phyloP scores from a whole-genome alignment of 2,797 vertebrate species.

The Parauchenoglanis ngamensis region DNA sequence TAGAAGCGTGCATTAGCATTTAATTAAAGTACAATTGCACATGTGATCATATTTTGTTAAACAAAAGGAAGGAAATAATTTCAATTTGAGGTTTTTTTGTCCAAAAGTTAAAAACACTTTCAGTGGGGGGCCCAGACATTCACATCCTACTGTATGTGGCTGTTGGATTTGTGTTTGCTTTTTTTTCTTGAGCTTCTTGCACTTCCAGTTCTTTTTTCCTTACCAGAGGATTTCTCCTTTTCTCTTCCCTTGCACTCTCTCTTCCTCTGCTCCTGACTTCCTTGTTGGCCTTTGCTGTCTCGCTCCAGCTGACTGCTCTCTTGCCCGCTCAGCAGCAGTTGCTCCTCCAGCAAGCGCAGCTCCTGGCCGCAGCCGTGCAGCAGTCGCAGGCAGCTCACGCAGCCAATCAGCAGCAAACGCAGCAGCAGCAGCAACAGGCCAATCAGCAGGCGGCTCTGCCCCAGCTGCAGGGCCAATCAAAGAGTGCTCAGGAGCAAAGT shows the following conservation, averaged over 20 bases:
- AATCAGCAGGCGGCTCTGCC: slow-evolving; percentile 76
- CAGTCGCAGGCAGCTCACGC: slow-evolving; percentile 85
- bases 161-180: slow-evolving; percentile 56
- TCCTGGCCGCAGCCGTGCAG: slow-evolving; percentile 86
- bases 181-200: slow-evolving; percentile 2
- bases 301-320: slow-evolving; percentile 69
- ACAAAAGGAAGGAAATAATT: not conserved
- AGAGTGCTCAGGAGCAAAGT: slow-evolving; percentile 79
- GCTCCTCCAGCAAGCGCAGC: slow-evolving; percentile 89
- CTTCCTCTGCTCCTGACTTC: slow-evolving; percentile 11
- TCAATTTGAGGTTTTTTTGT: not conserved
- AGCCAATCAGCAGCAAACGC: slow-evolving; percentile 74
- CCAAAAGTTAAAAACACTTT: not conserved
- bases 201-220: slow-evolving; percentile 31
- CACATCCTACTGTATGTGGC: not conserved
- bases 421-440: slow-evolving; percentile 72
- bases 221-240: not conserved
- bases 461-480: slow-evolving; percentile 74
- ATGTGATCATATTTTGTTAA: not conserved
- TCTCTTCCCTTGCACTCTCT: slow-evolving; percentile 19
- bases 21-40: not conserved
- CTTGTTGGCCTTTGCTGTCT: slow-evolving; percentile 14
- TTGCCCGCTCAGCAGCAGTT: slow-evolving; percentile 92
- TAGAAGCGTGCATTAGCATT: not conserved
- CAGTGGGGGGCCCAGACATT: not conserved